Evolutionary conservation across 2,113 vertebrate genomes (phyloP).

Genomic region (Athene noctua): DNA sequence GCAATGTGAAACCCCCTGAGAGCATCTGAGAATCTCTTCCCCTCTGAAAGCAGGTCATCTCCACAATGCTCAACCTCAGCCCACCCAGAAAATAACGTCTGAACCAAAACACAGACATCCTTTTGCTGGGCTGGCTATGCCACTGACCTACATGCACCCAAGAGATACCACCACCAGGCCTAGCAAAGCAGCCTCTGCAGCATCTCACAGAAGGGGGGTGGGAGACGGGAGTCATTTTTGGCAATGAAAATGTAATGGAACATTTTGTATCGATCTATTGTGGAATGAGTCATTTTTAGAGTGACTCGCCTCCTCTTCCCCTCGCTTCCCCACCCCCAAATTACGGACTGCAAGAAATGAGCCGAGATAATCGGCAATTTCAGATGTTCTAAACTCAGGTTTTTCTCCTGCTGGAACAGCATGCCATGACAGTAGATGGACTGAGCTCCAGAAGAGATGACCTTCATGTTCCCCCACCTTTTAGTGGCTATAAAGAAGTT

Average conservation of each 20-base stretch:
- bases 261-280: background rate
- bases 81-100: background rate
- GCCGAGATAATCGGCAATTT: conserved; percentile 28
- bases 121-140: background rate
- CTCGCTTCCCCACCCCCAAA: background rate
- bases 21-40: background rate
- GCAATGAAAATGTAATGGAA: conserved; percentile 23
- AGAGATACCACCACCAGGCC: background rate
- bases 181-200: background rate
- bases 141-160: background rate
- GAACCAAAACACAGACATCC: background rate
- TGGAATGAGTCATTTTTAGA: conserved; percentile 33
- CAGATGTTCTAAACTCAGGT: background rate
- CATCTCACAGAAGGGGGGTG: background rate
- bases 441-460: background rate
- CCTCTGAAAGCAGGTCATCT: background rate
- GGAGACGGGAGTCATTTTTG: background rate
- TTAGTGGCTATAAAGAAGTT: background rate
- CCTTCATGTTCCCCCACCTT: background rate
- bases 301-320: background rate
- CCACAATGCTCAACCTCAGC: background rate
- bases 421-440: background rate
- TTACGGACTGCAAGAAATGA: conserved; percentile 47
- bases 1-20: background rate
- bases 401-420: conserved; percentile 15